Evolutionary conservation across 2,888 invertebrate species (phyloP).

Genomic region (Coleophora flavipennella): DNA sequence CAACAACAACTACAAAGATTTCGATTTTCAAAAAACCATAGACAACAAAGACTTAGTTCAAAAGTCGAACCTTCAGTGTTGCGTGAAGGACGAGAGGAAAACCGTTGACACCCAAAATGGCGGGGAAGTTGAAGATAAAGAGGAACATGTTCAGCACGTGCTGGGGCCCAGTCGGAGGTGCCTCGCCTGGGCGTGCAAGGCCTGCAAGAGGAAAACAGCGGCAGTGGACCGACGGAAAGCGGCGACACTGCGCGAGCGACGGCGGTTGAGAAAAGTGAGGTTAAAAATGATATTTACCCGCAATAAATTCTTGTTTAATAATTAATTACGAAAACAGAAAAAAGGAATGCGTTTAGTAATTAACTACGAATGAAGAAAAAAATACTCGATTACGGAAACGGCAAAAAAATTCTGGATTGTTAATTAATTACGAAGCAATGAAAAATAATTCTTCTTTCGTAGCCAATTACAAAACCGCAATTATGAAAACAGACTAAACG

Average conservation of each 20-base stretch:
- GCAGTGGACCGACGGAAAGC: constrained; percentile 97
- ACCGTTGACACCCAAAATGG: constrained; percentile 18
- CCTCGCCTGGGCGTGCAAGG: constrained; percentile 97
- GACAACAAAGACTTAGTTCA: constrained; percentile 18
- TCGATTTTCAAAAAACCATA: constrained; percentile 33
- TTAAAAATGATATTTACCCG: no score
- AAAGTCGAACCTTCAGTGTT: constrained; percentile 24
- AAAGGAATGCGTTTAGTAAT: no score
- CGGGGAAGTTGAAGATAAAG: constrained; percentile 23
- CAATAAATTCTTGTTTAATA: no score
- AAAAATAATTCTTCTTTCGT: no score
- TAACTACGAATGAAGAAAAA: no score
- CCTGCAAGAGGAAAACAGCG: constrained; percentile 96
- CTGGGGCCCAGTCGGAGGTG: constrained; percentile 80
- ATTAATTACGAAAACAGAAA: no score
- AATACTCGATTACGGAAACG: no score
- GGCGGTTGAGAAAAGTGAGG: constrained; percentile 91
- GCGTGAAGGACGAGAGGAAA: constrained; percentile 48
- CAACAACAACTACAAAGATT: constrained; percentile 31
- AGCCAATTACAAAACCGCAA: no score
- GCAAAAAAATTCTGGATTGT: no score
- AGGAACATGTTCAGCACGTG: constrained; percentile 62
- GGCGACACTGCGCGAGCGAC: constrained; percentile 94
- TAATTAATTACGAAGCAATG: no score
- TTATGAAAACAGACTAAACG: no score